These are phyloP conservation scores for Heliconius sara DNA, from an alignment of 2,888 invertebrate species.

Conservation along the genomic window DNA sequence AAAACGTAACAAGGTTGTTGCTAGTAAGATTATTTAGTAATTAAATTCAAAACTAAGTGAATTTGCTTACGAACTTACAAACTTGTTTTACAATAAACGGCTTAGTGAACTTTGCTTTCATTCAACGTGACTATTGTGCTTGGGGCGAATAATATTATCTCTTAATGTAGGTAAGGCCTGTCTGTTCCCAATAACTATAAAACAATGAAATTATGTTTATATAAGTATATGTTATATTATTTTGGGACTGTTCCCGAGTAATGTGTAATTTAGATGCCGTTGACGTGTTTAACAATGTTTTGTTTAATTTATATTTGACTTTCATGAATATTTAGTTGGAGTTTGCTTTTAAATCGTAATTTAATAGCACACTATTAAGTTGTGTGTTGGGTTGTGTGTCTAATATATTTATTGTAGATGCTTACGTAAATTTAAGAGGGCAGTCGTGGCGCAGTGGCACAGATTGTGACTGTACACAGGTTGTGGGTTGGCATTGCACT, in stretches of 20 bases:
- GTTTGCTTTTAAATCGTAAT: conserved; percentile 3
- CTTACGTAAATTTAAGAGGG: no score
- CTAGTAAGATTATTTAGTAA: conserved; percentile 63
- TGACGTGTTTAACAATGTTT: conserved; percentile 6
- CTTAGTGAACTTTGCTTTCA: conserved; percentile 70
- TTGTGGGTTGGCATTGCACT: no score
- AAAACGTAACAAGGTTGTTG: conserved; percentile 63
- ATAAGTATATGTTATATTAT: conserved; percentile 8
- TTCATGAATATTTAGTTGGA: conserved; percentile 9
- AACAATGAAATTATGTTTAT: conserved; percentile 22
- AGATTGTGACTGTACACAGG: no score
- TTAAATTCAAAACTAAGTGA: conserved; percentile 76
- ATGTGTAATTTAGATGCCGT: conserved; percentile 4
- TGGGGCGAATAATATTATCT: conserved; percentile 44
- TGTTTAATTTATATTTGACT: conserved; percentile 20
- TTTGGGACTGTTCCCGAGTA: conserved; percentile 2
- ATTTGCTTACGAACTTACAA: conserved; percentile 72
- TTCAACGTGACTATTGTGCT: conserved; percentile 58
- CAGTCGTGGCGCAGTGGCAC: no score
- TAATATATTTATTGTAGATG: not conserved
- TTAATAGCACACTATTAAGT: not conserved
- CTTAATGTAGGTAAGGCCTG: conserved; percentile 25
- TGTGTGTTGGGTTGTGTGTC: not conserved
- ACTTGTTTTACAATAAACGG: conserved; percentile 75
- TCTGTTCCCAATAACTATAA: conserved; percentile 26